phyloP scores from a whole-genome alignment of 1,140 invertebrate genomes.

The Mercenaria mercenaria region DNA sequence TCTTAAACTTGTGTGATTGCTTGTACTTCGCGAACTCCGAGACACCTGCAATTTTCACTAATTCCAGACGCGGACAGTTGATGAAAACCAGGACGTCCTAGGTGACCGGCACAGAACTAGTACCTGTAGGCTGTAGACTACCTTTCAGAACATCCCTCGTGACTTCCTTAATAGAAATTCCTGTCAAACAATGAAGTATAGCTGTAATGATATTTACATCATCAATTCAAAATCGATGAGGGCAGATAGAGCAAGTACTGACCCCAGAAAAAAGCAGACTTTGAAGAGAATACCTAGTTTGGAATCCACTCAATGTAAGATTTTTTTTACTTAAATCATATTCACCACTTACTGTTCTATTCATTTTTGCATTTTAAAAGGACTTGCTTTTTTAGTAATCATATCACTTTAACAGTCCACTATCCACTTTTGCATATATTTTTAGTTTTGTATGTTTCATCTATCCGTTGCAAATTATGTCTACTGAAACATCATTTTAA shows the following conservation, averaged over 20 bases:
- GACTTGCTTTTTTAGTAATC: too few relatives aligned
- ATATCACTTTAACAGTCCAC: too few relatives aligned
- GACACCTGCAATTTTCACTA: neutral
- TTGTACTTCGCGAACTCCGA: neutral
- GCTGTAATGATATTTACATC: neutral
- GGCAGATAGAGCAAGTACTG: neutral
- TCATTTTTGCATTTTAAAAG: too few relatives aligned
- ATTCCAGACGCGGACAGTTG: neutral
- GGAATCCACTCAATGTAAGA: too few relatives aligned
- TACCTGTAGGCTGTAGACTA: neutral
- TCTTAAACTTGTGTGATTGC: conserved; percentile 5
- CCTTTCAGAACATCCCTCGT: neutral
- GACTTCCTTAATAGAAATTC: neutral
- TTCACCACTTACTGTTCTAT: too few relatives aligned
- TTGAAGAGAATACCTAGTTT: too few relatives aligned
- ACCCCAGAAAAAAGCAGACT: neutral
- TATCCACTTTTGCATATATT: too few relatives aligned
- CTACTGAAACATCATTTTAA: too few relatives aligned
- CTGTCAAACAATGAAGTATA: neutral
- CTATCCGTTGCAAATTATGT: too few relatives aligned
- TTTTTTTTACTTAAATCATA: too few relatives aligned
- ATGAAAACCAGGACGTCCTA: neutral
- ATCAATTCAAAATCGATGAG: neutral
- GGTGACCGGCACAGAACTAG: neutral
- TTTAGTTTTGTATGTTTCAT: too few relatives aligned